A percentile compares a stretch with the other conserved stretches of the same genome.
Conservation (phyloP, 2,797 vertebrate species). For the Glyptemys insculpta region DNA sequence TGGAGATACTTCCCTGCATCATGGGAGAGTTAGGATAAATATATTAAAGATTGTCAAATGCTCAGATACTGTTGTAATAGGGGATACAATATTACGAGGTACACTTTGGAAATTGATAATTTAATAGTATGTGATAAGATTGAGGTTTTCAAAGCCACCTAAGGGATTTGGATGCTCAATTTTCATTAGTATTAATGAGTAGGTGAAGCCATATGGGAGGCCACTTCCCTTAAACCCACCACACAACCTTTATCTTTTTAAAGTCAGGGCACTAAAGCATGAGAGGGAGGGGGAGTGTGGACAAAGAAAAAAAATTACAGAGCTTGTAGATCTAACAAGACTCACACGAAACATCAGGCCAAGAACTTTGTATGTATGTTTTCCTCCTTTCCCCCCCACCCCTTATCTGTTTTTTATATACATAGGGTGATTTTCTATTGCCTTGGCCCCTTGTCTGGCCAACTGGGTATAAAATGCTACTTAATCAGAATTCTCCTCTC, state of each 20-base stretch:
- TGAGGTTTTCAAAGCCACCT: neutral
- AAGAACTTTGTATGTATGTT: neutral
- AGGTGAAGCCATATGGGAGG: neutral
- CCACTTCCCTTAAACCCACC: neutral
- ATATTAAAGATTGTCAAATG: neutral
- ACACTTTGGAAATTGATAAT: neutral
- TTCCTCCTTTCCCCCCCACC: neutral
- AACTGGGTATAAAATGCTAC: neutral
- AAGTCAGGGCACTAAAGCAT: neutral
- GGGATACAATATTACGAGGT: no score
- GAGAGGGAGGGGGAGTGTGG: neutral
- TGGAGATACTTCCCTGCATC: neutral
- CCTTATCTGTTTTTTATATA: neutral
- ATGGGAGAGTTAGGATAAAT: neutral
- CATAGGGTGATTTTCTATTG: neutral
- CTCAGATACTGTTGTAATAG: no score
- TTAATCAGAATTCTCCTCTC: neutral
- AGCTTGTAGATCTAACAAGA: neutral
- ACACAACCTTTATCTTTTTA: neutral
- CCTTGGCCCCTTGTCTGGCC: neutral
- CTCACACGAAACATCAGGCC: neutral
- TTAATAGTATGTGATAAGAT: neutral
- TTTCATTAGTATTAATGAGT: neutral
- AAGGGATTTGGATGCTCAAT: neutral
- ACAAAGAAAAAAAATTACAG: neutral